Conservation (phyloP, 2,888 invertebrate species). For the Tenodera sinensis region DNA sequence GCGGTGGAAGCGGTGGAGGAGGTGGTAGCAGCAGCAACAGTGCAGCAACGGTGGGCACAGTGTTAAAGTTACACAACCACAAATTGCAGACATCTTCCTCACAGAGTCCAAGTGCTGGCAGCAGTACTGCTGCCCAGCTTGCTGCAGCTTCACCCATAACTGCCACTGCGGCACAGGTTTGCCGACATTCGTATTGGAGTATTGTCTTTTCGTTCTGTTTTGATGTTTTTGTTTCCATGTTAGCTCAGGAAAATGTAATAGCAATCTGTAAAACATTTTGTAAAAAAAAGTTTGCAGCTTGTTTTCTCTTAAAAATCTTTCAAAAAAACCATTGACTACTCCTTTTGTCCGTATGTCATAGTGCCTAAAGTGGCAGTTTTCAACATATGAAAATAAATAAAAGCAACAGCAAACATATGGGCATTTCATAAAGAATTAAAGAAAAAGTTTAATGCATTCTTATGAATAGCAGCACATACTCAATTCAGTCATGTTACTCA, state of each 20-base stretch:
- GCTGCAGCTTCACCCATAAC: constrained; percentile 50
- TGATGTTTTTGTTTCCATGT: not conserved
- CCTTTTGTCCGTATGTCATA: not conserved
- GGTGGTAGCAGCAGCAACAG: not conserved
- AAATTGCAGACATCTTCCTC: constrained; percentile 42
- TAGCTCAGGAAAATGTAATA: not conserved
- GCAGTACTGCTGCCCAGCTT: constrained; percentile 48
- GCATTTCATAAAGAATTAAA: no score
- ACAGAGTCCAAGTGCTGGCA: constrained; percentile 36
- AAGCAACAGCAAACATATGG: no score
- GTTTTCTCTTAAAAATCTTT: not conserved
- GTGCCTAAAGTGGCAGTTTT: not conserved
- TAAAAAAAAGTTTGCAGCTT: not conserved
- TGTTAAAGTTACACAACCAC: constrained; percentile 48
- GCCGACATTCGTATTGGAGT: constrained; percentile 51
- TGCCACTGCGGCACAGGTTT: constrained; percentile 64
- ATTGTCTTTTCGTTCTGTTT: not conserved
- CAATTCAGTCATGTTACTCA: no score
- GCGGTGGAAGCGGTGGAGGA: not conserved
- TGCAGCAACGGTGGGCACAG: constrained; percentile 43
- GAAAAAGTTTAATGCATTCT: no score
- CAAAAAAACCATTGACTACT: not conserved
- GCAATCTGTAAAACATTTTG: not conserved
- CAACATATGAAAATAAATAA: no score
- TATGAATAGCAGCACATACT: no score